Conservation (phyloP, 1,140 invertebrate species). For the Formica selysi region DNA sequence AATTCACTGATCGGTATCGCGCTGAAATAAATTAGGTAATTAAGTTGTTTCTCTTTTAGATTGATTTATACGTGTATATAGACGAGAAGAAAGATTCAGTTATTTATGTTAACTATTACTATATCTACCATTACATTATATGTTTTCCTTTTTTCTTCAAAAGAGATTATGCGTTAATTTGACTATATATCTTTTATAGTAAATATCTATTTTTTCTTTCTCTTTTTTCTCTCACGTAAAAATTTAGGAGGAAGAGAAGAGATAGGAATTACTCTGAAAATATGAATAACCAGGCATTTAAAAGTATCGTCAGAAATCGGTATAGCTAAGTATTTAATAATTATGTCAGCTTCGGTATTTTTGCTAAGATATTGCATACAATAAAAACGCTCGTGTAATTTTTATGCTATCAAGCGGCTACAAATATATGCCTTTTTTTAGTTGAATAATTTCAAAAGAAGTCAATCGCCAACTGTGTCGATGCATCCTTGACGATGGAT, state of each 20-base stretch:
- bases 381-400: not conserved
- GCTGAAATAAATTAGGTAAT: constrained; percentile 1
- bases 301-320: not conserved
- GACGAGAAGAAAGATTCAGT: not conserved
- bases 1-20: not conserved
- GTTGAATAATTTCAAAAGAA: constrained; percentile 3
- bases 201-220: no score
- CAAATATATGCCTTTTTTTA: not conserved
- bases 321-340: not conserved
- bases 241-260: not conserved
- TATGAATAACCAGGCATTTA: not conserved
- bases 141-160: no score
- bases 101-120: constrained; percentile 13
- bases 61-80: not conserved
- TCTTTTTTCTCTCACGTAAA: not conserved
- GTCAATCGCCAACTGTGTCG: not conserved
- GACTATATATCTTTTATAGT: not conserved
- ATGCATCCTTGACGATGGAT: constrained; percentile 45
- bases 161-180: not conserved
- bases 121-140: not conserved
- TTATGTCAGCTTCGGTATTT: not conserved
- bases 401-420: not conserved
- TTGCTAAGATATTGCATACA: not conserved
- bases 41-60: constrained; percentile 14
- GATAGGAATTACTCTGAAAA: not conserved